phyloP scores from a whole-genome alignment of 2,888 invertebrate species.

The Thysanoteuthis rhombus region DNA sequence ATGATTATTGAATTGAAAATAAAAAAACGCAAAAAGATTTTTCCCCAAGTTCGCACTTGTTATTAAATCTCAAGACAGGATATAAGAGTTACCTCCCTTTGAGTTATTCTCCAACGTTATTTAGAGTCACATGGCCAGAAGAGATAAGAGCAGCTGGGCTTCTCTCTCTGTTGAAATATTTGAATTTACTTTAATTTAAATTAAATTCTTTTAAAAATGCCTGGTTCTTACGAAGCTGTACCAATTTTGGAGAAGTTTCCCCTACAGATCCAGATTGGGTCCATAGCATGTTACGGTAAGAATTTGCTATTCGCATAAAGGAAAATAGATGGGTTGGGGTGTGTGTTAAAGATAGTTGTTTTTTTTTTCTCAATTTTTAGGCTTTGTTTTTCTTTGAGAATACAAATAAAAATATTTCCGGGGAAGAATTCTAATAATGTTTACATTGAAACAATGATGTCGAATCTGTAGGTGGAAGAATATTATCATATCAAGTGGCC shows the following conservation, averaged over 20 bases:
- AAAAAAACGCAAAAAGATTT: no score
- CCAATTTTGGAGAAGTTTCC: slow-evolving; percentile 84
- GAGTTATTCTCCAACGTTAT: background rate
- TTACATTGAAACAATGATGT: no score
- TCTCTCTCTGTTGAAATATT: background rate
- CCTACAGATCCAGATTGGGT: slow-evolving; percentile 82
- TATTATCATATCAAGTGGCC: no score
- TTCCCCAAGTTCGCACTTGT: no score
- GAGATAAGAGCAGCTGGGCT: background rate
- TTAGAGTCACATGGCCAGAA: background rate
- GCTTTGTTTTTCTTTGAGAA: background rate
- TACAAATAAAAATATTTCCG: no score
- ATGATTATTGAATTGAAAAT: no score
- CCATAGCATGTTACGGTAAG: slow-evolving; percentile 90
- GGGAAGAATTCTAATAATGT: no score
- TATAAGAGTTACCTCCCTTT: background rate
- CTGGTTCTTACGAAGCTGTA: slow-evolving; percentile 85
- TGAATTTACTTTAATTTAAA: background rate
- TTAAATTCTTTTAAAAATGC: slow-evolving; percentile 72
- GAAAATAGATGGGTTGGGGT: background rate
- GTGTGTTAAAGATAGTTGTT: no score
- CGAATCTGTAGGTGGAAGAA: no score
- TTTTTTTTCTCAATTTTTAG: background rate
- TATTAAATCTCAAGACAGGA: background rate
- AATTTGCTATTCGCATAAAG: slow-evolving; percentile 31